phyloP scores from a whole-genome alignment of 2,113 vertebrate species.

The Anhinga anhinga region DNA sequence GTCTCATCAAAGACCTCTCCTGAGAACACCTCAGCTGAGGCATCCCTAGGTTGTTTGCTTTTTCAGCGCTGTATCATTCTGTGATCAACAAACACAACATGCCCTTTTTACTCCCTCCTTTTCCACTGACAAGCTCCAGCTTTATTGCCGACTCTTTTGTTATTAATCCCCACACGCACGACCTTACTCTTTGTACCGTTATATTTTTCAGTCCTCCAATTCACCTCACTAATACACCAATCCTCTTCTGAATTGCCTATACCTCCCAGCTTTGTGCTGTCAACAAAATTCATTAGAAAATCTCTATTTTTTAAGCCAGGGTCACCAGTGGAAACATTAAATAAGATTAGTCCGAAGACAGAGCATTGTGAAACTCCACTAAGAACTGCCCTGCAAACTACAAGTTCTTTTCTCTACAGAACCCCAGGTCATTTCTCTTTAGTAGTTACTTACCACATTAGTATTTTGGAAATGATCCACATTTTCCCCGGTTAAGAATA shows the following conservation, averaged over 20 bases:
- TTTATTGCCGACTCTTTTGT: background rate
- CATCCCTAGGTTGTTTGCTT: background rate
- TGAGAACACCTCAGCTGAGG: background rate
- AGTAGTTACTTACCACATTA: constrained; percentile 20
- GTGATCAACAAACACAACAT: background rate
- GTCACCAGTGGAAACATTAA: constrained; percentile 12
- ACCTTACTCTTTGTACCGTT: background rate
- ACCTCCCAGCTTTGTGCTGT: constrained; percentile 1
- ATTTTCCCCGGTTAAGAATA: constrained; percentile 47
- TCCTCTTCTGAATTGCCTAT: background rate
- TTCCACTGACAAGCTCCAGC: background rate
- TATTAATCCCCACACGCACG: background rate
- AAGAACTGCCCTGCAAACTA: background rate
- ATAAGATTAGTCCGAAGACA: constrained; percentile 1
- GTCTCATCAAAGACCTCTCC: background rate
- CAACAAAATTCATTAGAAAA: background rate
- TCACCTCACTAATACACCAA: background rate
- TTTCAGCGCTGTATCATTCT: background rate
- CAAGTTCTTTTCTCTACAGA: background rate
- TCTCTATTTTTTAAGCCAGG: constrained; percentile 2
- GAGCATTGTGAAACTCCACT: background rate
- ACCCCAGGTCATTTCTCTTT: constrained; percentile 22
- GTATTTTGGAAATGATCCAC: constrained; percentile 45
- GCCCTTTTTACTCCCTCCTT: background rate
- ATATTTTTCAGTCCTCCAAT: background rate